Evolutionary conservation across 2,797 vertebrate genomes (phyloP), one percentile per base, ranked within the genome.

Genomic region (Limosa lapponica): DNA sequence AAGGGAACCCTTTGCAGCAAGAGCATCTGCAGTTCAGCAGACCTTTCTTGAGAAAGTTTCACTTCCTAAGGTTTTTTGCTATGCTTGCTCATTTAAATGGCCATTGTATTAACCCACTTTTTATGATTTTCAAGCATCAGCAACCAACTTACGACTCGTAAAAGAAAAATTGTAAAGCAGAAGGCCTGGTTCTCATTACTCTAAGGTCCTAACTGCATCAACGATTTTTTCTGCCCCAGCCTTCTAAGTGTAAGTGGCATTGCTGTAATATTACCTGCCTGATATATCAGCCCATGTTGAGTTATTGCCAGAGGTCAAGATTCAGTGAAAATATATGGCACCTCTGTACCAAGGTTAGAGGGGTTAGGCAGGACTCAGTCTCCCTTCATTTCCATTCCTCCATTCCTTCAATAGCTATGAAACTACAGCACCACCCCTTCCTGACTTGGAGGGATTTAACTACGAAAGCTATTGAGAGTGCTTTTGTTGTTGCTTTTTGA

Each of bases 11-110:
- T 86, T 77, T 87, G 64, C 67, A 92, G 30, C 34, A 71, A 77
- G 15, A 73, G 44, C 49, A 89, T 67, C 74, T 87, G 78, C 75
- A 92, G 49, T 43, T 80, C 67, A 66, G 78, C 92, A 93, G 51
- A 95, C 11, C 17, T 95, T 95, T 93, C 96, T 92, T 96, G 94
- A 95, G 95, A 96, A 96, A 95, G 96, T 97, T 96, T 97, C 95
- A 96, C 88, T 95, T 94, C 89, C 90, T 96, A 96, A 92, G 71
- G 64, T 69, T 92, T 96, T 94, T 71, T 78, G 93, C 94, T 93
- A 79, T 46, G 88, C 85, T 90, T 85, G 96, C 96, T 95, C 67
- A 61, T 96, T 95, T 90, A 95, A 92, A 89, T 96, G 88, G 80
- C 81, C 64, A 93, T 87, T 49, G 39, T 69, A 94, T 92, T 94